A percentile compares a stretch with the other conserved stretches of the same genome.
phyloP scores from a whole-genome alignment of 2,113 vertebrate species.

The Erythrocercus mccallii region DNA sequence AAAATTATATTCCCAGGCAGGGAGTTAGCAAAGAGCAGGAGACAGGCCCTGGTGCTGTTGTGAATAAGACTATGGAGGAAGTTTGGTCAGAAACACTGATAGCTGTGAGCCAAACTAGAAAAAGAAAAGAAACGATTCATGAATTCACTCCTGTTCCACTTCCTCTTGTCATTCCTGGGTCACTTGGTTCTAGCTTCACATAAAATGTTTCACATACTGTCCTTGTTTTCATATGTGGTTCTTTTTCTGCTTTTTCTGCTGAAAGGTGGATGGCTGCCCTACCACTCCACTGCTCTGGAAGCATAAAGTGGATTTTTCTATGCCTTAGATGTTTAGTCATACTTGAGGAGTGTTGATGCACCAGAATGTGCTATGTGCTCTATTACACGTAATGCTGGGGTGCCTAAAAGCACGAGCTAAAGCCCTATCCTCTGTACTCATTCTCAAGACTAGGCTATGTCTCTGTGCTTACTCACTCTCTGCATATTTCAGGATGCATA shows the following conservation, averaged over 20 bases:
- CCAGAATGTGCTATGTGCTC: background rate
- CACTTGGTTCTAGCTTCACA: background rate
- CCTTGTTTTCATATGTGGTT: background rate
- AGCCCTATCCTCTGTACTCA: background rate
- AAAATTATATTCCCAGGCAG: background rate
- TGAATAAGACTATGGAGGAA: background rate
- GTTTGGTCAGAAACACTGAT: background rate
- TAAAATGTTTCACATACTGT: background rate
- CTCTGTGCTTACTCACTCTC: background rate
- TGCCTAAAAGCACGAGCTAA: background rate
- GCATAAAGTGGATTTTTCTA: background rate
- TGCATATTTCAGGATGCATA: background rate
- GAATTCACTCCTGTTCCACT: background rate
- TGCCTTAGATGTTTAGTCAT: background rate
- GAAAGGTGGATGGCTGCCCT: background rate
- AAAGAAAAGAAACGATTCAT: background rate
- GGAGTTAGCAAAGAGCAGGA: background rate
- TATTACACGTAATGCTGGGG: background rate
- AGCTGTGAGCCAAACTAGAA: background rate
- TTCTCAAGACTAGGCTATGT: background rate
- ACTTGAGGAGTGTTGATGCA: background rate
- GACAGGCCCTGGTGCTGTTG: background rate
- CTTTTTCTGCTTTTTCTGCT: background rate
- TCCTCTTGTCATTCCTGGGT: background rate
- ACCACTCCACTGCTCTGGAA: background rate